Evolutionary conservation across 2,888 invertebrate genomes (phyloP), one percentile per base, ranked within the genome.

Genomic region (Crematogaster levior): DNA sequence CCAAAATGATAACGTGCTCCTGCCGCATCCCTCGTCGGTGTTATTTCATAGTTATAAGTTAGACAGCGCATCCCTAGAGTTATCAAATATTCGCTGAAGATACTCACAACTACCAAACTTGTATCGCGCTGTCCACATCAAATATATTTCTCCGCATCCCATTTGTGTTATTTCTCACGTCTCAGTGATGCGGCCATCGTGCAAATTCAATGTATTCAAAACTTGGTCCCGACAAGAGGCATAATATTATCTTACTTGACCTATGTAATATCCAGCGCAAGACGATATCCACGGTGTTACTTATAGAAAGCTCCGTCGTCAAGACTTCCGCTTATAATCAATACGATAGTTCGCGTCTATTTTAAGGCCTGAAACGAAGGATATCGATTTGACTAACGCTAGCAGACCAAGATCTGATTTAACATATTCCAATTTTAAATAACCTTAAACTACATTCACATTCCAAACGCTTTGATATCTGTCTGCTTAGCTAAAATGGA

Each of bases 71-170:
- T 82, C 82, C 79, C 79, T 4, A 3, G 82, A 37, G 82, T 82
- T 37, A 82, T 82, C 56, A 79, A 82, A 79, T 65, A 82, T 82
- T 77, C 82, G 60, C 60, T 66, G 66, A 77, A 82, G 77, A 82
- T 82, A 77, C 60, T 66, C 27, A 58, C 58, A 75, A 60, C 65
- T 65, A 73, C 61, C 63, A 34, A 77, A 82, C 77, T 82, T 65
- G 65, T 51, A 75, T 66, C 79, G 77, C 63, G 27, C 81, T 61
- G 60, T 24, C 48, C 72, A 40, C 48, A 66, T 66, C 53, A 77
- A 63, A 82, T 53, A 61, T 61, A 65, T 46, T 77, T 77, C 27
- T n/a, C 48, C 34, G 66, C 53, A n/a, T 75, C 40, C 30, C 30
- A 61, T 53, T 65, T 81, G 48, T 53, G 37, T 58, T 75, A 74